Evolutionary conservation across 2,113 vertebrate species (phyloP).

Genomic region (Toxostoma redivivum): DNA sequence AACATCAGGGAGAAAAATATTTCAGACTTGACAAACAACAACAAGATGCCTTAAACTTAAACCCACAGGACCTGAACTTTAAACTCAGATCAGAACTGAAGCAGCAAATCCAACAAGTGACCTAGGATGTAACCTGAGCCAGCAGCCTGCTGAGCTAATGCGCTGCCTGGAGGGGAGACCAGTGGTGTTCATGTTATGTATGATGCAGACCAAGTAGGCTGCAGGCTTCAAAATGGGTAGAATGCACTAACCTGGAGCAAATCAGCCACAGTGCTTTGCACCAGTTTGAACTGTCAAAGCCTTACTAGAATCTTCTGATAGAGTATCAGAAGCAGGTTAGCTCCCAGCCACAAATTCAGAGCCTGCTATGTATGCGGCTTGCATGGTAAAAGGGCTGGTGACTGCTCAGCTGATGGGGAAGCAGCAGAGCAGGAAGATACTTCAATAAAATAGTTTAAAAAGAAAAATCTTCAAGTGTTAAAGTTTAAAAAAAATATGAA

Average conservation of each 20-base stretch:
- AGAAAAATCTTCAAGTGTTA: background rate
- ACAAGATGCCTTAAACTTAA: slow-evolving; percentile 8
- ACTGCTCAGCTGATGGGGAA: background rate
- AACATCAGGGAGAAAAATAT: background rate
- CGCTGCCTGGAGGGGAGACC: background rate
- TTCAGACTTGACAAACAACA: background rate
- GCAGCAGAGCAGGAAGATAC: background rate
- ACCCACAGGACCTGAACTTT: background rate
- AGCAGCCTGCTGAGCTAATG: background rate
- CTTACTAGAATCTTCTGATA: background rate
- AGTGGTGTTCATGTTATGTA: background rate
- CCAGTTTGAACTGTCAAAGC: background rate
- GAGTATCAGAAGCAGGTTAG: background rate
- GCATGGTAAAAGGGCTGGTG: background rate
- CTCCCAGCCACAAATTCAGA: background rate
- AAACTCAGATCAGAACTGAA: background rate
- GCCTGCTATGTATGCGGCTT: background rate
- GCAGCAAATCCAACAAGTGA: background rate
- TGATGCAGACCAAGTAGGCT: background rate
- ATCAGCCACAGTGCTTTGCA: background rate
- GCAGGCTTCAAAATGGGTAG: background rate
- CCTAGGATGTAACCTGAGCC: background rate
- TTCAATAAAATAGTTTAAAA: background rate
- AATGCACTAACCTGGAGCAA: background rate
- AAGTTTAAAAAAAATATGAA: background rate